Base-by-base conservation (phyloP, 2,888 invertebrate genomes). In the Phyllotreta cruciferae region DNA sequence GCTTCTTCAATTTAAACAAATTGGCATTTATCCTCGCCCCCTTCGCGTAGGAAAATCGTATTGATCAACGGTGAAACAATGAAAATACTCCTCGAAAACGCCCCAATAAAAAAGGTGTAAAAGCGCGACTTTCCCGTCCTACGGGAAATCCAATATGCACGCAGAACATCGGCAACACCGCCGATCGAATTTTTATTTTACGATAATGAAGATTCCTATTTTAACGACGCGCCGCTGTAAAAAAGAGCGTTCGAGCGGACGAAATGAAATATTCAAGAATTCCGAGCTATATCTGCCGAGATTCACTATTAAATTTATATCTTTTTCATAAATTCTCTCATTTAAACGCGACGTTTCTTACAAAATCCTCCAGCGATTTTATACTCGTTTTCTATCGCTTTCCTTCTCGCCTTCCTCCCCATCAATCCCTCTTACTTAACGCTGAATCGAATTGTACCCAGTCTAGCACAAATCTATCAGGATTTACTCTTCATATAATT, bases 261-360 rank as follows among this genome's bases (percentile, higher is more conserved):
- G 54, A 54, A 54, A 54, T 54, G 54, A 54, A 54, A 54, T 54
- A 54, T 54, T 54, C 54, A 54, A 10, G 42, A 54, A 54, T 54
- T 54, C 42, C 39, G n/a, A 54, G 54, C 54, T 54, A 39, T 54
- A 24, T 24, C 54, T 54, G 42, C 54, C 54, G 54, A 54, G 54
- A 54, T 54, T 54, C 54, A 54, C 54, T 54, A 54, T 54, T 54
- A 54, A 54, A 54, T 54, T 54, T 54, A 54, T 54, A 54, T 54
- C 54, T 54, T 54, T 54, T 54, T 54, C 42, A 54, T 54, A 54
- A 54, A 54, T 54, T 54, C 42, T 54, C 54, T 54, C 42, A 54
- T 54, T 54, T 54, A 54, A 54, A 54, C 54, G 42, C 41, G 54
- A 54, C 54, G 35, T 54, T 54, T 54, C 54, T 54, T 54, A 41